Base-by-base conservation (phyloP, 2,113 vertebrate species). In the Pelobates fuscus region DNA sequence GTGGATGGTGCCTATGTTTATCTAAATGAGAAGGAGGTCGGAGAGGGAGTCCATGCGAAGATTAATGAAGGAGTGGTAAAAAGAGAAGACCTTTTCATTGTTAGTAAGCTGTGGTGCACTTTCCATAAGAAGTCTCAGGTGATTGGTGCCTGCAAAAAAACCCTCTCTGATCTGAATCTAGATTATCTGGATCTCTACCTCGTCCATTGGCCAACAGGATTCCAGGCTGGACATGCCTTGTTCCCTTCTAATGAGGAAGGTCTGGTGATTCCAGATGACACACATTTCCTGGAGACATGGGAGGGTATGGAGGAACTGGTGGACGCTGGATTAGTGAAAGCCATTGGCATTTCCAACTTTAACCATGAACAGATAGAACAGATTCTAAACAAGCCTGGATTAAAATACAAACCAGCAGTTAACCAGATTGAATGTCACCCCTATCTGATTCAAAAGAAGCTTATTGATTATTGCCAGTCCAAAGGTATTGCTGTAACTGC, bases 371-470 rank as follows among this genome's bases (percentile, higher is more conserved):
- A n/a, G n/a, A n/a, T n/a, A n/a, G n/a, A n/a, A n/a, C 88, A 98
- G 32, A 94, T 89, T 68, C 96, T 97, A 86, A 93, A 98, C 78
- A 95, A 96, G 70, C 80, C n/a, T n/a, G n/a, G n/a, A n/a, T n/a
- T n/a, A n/a, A n/a, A n/a, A n/a, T n/a, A n/a, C n/a, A n/a, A n/a
- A n/a, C n/a, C n/a, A n/a, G n/a, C n/a, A n/a, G n/a, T n/a, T n/a
- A n/a, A n/a, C n/a, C n/a, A 98, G 96, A 57, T 99, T 0, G 97
- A 99, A 80, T 94, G 93, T 61, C 97, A 98, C 80, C 95, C 96
- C 0, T 99, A 98, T 80, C 88, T 98, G 32, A 94, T 89, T 68
- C 96, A 98, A 86, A 93, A 98, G 78, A 95, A 96, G 70, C 80
- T 98, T 75, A 88, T 98, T 71, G 77, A 79, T 64, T 97, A 91